Conservation (phyloP, 1,140 invertebrate species). For the Rhopalosiphum padi region DNA sequence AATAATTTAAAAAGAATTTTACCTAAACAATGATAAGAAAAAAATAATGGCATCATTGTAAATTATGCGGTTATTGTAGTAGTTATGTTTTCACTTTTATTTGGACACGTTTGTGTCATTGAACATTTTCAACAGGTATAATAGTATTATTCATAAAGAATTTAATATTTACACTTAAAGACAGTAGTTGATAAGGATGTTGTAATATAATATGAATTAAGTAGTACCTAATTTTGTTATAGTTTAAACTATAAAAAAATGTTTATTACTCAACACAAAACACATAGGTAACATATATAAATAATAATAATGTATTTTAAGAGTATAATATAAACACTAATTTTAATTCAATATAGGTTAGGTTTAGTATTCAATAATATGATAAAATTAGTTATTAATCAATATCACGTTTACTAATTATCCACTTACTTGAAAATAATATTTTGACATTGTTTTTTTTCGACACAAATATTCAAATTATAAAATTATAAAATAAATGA, state of each 20-base stretch:
- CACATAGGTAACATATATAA: too few species aligned
- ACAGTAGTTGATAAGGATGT: background rate
- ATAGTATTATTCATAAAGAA: background rate
- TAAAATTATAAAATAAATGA: background rate
- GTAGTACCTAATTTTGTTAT: background rate
- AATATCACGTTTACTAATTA: background rate
- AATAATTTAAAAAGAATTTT: background rate
- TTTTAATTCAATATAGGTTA: too few species aligned
- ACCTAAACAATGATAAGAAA: background rate
- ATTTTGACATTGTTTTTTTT: background rate
- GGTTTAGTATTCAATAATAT: background rate
- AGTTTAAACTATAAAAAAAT: background rate
- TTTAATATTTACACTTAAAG: slow-evolving; percentile 9
- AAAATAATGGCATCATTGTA: background rate
- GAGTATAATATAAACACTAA: background rate
- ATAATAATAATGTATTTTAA: too few species aligned
- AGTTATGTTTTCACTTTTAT: background rate
- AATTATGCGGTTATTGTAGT: background rate
- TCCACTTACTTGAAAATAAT: background rate
- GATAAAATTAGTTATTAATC: background rate
- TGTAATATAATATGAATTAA: background rate
- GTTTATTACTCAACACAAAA: background rate
- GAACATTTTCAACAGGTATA: background rate
- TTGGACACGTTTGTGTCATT: background rate
- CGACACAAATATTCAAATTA: background rate